Base-by-base conservation (phyloP, 2,888 invertebrate species). In the Melanophora roralis region DNA sequence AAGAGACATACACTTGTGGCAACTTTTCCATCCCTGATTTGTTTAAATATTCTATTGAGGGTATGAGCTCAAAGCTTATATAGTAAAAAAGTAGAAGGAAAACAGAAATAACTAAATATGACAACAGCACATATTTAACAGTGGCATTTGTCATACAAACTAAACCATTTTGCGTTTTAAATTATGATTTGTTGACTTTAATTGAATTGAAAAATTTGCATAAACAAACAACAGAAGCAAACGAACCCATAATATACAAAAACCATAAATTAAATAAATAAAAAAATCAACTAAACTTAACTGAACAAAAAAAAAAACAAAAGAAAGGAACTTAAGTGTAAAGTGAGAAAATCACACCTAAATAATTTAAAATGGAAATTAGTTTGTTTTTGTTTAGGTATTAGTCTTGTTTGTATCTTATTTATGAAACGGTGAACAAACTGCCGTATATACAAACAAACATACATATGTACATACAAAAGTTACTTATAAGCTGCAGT, bases 81-180 rank as follows among this genome's bases (percentile, higher is more conserved):
- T n/a, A n/a, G n/a, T n/a, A n/a, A n/a, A n/a, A 8, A 68, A 34
- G 12, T 64, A 16, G 53, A 62, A 34, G 51, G 32, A 55, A 68
- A 47, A 12, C 12, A 47, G 55, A 47, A 67, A 38, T 49, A 51
- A 38, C 59, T 69, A 40, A 32, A 69, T 40, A 43, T 60, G 65
- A 55, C 78, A 55, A 47, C 62, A 59, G 65, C 53, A 62, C 36
- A 23, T 47, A 67, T 62, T 67, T 51, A 65, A 65, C 78, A 69
- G 81, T 80, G 71, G 86, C 86, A 86, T 87, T 87, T 88, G 88
- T 84, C 85, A 85, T 85, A 49, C 49, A 86, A 86, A 85, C 86
- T 69, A 82, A 82, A 82, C 55, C 78, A 53, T 81, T 69, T 74
- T 57, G 60, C 59, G 38, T 36, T 64, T 43, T 34, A 36, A n/a